A percentile compares a stretch with the other conserved stretches of the same genome.
Conservation (phyloP, 2,888 invertebrate genomes). For the Pteria penguin region DNA sequence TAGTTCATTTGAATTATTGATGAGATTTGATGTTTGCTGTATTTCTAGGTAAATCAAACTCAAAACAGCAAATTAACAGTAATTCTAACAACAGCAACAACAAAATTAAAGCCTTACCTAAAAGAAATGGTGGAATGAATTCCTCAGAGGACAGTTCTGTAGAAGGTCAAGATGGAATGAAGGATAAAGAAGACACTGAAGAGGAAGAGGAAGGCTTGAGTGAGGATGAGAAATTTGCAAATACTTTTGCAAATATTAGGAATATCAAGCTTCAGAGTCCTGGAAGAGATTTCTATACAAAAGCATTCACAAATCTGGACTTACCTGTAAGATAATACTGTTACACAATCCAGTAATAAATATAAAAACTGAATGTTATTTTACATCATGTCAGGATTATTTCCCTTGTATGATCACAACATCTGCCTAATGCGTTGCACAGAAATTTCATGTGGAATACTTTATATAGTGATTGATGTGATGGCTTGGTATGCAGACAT, state of each 20-base stretch:
- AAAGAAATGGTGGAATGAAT: conserved; percentile 1
- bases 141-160: conserved; percentile 32
- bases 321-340: neutral
- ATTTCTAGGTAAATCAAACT: conserved; percentile 6
- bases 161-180: conserved; percentile 16
- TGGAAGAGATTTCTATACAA: conserved; percentile 5
- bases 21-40: no score
- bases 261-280: conserved; percentile 24
- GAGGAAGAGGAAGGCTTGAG: conserved; percentile 48
- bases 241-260: conserved; percentile 42
- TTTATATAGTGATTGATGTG: no score
- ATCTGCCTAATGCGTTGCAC: no score
- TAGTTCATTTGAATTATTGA: no score
- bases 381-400: no score
- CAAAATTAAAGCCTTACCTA: neutral
- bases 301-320: neutral
- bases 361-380: neutral
- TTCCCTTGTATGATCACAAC: no score
- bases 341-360: no score
- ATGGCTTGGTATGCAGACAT: no score
- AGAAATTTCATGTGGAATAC: no score
- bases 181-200: conserved; percentile 31
- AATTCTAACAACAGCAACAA: neutral
- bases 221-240: conserved; percentile 64
- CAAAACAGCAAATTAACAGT: neutral